Evolutionary conservation across 37 sponge, comb jelly and placozoan species (phyloP).

Genomic region (Halisarca cf. caerulea): DNA sequence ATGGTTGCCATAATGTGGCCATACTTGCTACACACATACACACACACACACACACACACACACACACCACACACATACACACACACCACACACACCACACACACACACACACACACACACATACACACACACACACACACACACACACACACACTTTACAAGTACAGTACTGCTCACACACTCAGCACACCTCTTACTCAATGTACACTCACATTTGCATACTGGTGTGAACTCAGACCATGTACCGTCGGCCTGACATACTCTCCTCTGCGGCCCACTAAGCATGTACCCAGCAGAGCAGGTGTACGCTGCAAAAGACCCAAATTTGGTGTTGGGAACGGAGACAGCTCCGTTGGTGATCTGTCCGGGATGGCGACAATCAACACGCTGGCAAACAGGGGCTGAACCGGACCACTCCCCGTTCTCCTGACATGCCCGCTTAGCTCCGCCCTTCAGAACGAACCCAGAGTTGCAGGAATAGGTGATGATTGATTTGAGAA

Average conservation of each 20-base stretch:
- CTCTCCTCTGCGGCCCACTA: slow-evolving; percentile 19
- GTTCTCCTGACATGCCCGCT: slow-evolving; percentile 42
- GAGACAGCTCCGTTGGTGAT: slow-evolving; percentile 33
- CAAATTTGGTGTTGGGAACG: not conserved
- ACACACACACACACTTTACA: not conserved
- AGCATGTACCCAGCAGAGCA: slow-evolving; percentile 51
- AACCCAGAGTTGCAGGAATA: slow-evolving; percentile 20
- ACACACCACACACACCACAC: no score
- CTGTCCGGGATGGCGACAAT: slow-evolving; percentile 30
- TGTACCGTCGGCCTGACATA: slow-evolving; percentile 41
- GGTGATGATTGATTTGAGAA: slow-evolving; percentile 39
- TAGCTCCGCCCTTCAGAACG: not conserved
- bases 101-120: no score
- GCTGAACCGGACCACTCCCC: slow-evolving; percentile 54
- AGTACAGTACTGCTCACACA: not conserved
- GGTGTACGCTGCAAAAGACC: slow-evolving; percentile 39
- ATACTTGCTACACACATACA: no score
- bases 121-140: no score
- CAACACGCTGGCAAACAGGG: slow-evolving; percentile 48
- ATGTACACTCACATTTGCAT: slow-evolving; percentile 62
- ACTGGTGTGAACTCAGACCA: slow-evolving; percentile 58
- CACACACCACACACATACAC: no score
- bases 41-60: no score
- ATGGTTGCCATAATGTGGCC: no score
- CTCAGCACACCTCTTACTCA: no score